phyloP scores from a whole-genome alignment of 2,113 vertebrate genomes.

The Chamaetylas fuelleborni region DNA sequence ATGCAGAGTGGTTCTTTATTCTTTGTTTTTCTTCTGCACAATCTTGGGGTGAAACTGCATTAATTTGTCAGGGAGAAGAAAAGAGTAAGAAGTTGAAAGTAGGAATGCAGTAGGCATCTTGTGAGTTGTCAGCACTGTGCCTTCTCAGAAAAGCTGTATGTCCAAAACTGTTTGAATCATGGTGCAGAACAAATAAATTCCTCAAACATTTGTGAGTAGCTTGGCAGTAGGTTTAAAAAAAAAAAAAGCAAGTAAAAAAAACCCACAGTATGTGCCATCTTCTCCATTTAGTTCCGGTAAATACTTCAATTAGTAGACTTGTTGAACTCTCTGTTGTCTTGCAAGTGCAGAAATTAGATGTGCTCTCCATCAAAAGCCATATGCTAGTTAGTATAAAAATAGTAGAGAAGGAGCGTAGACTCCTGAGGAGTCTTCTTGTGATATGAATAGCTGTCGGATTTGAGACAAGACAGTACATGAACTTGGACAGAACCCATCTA shows the following conservation, averaged over 20 bases:
- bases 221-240: not conserved
- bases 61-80: not conserved
- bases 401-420: rapidly evolving
- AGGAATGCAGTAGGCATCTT: not conserved
- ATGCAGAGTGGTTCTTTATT: not conserved
- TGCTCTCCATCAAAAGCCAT: not conserved
- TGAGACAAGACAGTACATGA: not conserved
- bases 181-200: not conserved
- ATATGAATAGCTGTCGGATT: not conserved
- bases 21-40: not conserved
- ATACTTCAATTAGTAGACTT: not conserved
- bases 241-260: not conserved
- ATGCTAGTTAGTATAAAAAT: not conserved
- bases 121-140: not conserved
- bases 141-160: not conserved
- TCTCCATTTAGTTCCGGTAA: not conserved
- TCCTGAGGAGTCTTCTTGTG: not conserved
- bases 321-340: not conserved
- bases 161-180: not conserved
- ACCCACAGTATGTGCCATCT: not conserved
- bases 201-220: not conserved
- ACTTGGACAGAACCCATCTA: not conserved
- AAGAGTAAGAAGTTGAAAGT: not conserved
- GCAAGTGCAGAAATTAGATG: not conserved
- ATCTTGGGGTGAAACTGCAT: not conserved